Evolutionary conservation across 2,797 vertebrate species (phyloP).

Genomic region (Gallinago nigripennis): DNA sequence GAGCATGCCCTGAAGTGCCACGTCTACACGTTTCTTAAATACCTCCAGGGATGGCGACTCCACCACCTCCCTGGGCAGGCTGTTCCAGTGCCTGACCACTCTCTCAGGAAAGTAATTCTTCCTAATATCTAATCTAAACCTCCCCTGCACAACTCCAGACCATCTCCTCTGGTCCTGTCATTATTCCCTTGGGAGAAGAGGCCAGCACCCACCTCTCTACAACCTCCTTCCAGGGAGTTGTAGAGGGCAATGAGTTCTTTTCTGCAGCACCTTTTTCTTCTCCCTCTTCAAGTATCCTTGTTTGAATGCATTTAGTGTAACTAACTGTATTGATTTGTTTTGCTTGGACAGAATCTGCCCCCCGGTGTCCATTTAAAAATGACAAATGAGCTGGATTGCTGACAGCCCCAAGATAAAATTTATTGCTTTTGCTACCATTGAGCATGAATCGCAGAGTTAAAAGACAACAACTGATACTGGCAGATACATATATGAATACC

Average conservation of each 20-base stretch:
- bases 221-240: no score
- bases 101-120: no score
- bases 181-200: no score
- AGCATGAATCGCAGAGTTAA: background rate
- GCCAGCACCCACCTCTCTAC: no score
- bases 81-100: no score
- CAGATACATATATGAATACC: background rate
- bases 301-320: background rate
- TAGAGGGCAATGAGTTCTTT: background rate
- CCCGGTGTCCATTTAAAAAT: background rate
- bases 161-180: no score
- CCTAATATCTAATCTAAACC: no score
- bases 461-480: background rate
- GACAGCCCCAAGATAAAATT: background rate
- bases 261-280: background rate
- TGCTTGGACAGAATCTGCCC: background rate
- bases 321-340: background rate
- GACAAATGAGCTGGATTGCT: background rate
- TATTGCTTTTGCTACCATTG: background rate
- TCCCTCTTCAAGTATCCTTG: background rate
- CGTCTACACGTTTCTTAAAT: no score
- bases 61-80: no score
- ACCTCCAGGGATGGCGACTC: no score
- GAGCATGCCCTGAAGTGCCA: no score
- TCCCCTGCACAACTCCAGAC: no score